phyloP scores from a whole-genome alignment of 2,797 vertebrate genomes.

The Malurus leucopterus region DNA sequence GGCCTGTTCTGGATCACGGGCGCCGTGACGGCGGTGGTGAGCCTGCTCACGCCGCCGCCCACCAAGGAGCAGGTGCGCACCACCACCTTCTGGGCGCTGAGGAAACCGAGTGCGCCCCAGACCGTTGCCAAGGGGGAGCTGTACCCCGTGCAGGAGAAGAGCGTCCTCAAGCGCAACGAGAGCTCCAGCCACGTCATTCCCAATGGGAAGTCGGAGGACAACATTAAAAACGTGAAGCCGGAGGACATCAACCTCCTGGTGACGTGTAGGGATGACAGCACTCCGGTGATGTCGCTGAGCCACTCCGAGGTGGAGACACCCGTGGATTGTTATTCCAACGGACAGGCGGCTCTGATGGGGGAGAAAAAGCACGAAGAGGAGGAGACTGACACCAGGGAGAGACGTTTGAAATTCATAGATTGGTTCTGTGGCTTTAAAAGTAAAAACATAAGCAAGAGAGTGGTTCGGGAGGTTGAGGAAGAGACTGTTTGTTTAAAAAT shows the following conservation, averaged over 20 bases:
- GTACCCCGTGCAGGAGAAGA: conserved; percentile 73
- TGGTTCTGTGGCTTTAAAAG: conserved; percentile 89
- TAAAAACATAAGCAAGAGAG: conserved; percentile 66
- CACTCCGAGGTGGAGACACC: conserved; percentile 83
- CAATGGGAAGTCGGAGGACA: conserved; percentile 78
- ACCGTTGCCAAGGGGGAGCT: conserved; percentile 66
- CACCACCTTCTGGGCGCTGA: conserved; percentile 90
- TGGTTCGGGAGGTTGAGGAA: conserved; percentile 76
- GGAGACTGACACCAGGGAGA: conserved; percentile 42
- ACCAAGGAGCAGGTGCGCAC: conserved; percentile 82
- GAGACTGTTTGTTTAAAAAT: conserved; percentile 80
- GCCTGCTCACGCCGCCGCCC: conserved; percentile 87
- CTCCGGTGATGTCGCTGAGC: conserved; percentile 79
- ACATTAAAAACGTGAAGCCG: conserved; percentile 75
- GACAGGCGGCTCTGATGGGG: conserved; percentile 74
- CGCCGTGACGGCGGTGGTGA: conserved; percentile 84
- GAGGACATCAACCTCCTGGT: conserved; percentile 86
- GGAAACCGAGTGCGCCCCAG: conserved; percentile 58
- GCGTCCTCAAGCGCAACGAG: conserved; percentile 63
- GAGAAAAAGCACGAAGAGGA: conserved; percentile 68
- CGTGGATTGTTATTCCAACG: conserved; percentile 79
- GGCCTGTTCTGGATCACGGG: conserved; percentile 93
- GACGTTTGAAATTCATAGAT: conserved; percentile 77
- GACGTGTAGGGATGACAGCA: conserved; percentile 76
- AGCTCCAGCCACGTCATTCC: conserved; percentile 65